Evolutionary conservation across 2,888 invertebrate genomes (phyloP), one percentile per base, ranked within the genome.

Genomic region (Epicampocera succincta): DNA sequence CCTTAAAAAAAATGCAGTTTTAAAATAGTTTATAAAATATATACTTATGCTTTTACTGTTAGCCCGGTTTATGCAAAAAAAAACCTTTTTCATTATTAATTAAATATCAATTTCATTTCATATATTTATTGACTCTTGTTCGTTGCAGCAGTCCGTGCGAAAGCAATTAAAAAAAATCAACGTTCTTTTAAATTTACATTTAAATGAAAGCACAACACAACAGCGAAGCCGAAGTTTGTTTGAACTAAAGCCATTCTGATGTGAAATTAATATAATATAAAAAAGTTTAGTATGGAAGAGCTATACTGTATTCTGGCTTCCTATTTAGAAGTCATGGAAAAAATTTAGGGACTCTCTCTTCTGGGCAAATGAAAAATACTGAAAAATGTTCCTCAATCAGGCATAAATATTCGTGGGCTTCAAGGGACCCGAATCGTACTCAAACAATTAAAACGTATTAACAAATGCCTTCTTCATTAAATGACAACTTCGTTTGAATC

Each of bases 401-500:
- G 17, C 19, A 42, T 25, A 11, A 44, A 42, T 17, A 17, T 33
- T 44, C n/a, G 63, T 73, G 54, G 54, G 54, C 54, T 63, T 54
- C 17, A 44, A 73, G 56, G 52, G 33, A 15, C 25, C 33, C 44
- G 46, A 65, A n/a, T n/a, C n/a, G n/a, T n/a, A n/a, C n/a, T n/a
- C n/a, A n/a, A n/a, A n/a, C n/a, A n/a, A n/a, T n/a, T n/a, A n/a
- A n/a, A n/a, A n/a, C n/a, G n/a, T n/a, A 54, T 44, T 61, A 29
- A 3, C 21, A 42, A 71, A 21, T 13, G 2, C 21, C 9, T 58
- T 72, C 66, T 66, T 11, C 21, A 50, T 38, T 60, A 72, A 52
- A 38, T 66, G 65, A 15, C 56, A 50, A 63, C 52, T 76, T 68
- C 50, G 46, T 69, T 63, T 69, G 61, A 69, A 76, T 29, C 17